Conservation (phyloP, 2,888 invertebrate genomes). For the Sinodicranocentrus sp. region DNA sequence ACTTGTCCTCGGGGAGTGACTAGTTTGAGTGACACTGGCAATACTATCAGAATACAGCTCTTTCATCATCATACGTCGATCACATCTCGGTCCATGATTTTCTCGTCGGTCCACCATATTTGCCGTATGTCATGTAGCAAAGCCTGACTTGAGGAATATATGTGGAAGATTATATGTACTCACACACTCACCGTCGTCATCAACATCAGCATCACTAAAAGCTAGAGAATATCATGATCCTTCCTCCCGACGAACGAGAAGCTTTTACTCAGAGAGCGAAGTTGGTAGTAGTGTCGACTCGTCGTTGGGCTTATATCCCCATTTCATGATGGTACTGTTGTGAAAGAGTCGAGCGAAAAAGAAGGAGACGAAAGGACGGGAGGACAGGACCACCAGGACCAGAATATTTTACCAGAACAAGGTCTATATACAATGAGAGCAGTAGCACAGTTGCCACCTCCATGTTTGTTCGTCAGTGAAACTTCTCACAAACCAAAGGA, state of each 20-base stretch:
- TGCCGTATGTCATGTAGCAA: constrained; percentile 37
- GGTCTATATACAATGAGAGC: constrained; percentile 43
- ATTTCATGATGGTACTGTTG: constrained; percentile 25
- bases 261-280: constrained; percentile 41
- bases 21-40: constrained; percentile 23
- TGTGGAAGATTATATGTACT: neutral
- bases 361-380: constrained; percentile 46
- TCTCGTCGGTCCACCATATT: constrained; percentile 21
- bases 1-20: neutral
- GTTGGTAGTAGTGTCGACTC: constrained; percentile 40
- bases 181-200: constrained; percentile 39
- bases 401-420: constrained; percentile 40
- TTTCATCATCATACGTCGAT: constrained; percentile 34
- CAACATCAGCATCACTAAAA: constrained; percentile 47
- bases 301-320: constrained; percentile 45
- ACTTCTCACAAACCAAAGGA: too few relatives aligned
- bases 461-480: constrained; percentile 46
- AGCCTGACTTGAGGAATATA: constrained; percentile 5
- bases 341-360: constrained; percentile 32
- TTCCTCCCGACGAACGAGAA: constrained; percentile 41
- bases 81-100: constrained; percentile 49
- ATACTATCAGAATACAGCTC: constrained; percentile 1
- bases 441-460: constrained; percentile 32
- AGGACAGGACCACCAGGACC: constrained; percentile 47
- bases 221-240: constrained; percentile 49